phyloP scores from a whole-genome alignment of 2,888 invertebrate species.

The Neuroscelio doddi region DNA sequence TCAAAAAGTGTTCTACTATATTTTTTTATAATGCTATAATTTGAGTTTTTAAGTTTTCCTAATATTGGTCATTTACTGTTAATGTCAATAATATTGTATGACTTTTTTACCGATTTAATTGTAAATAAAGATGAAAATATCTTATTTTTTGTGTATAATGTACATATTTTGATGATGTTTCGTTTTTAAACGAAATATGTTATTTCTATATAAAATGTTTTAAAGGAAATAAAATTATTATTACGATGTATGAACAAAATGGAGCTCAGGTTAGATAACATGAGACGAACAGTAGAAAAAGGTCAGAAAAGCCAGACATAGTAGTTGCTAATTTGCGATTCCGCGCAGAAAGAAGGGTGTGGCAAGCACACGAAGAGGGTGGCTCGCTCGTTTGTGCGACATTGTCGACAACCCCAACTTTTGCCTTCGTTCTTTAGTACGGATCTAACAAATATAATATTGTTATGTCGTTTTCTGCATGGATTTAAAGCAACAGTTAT shows the following conservation, averaged over 20 bases:
- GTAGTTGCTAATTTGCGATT: conserved; percentile 63
- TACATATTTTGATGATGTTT: no score
- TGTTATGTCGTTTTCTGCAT: conserved; percentile 1
- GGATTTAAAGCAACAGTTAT: not conserved
- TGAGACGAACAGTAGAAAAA: conserved; percentile 4
- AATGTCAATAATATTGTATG: no score
- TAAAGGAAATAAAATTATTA: no score
- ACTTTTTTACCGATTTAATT: no score
- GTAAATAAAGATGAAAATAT: no score
- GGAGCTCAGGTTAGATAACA: not conserved
- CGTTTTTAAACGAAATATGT: no score
- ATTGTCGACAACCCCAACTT: conserved; percentile 62
- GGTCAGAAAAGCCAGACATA: conserved; percentile 38
- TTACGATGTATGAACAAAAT: not conserved
- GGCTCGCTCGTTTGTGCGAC: conserved; percentile 65
- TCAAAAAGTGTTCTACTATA: no score
- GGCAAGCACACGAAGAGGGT: conserved; percentile 62
- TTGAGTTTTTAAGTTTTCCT: no score
- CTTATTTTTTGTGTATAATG: no score
- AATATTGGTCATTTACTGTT: no score
- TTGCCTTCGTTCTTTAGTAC: conserved; percentile 1
- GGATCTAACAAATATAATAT: not conserved
- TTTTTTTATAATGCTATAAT: no score
- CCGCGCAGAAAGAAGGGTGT: conserved; percentile 64
- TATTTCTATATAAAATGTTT: no score